Conservation (phyloP, 2,113 vertebrate genomes). For the Daubentonia madagascariensis region DNA sequence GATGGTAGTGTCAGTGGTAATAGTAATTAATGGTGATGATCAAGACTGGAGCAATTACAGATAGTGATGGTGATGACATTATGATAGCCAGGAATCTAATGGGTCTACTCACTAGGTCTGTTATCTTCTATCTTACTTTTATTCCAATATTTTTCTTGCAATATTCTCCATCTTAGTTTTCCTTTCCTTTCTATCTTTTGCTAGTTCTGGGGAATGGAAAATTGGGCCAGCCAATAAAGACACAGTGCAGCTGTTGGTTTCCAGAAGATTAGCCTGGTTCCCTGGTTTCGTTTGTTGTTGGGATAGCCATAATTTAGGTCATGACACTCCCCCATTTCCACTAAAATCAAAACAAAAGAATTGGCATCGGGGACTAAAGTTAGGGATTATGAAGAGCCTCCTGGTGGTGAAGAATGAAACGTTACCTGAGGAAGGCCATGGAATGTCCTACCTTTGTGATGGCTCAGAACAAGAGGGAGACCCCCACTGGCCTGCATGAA, state of each 20-base stretch:
- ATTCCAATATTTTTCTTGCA: neutral
- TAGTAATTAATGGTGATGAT: neutral
- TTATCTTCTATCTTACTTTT: neutral
- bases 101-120: neutral
- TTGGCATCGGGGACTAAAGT: neutral
- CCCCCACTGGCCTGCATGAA: neutral
- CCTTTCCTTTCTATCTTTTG: neutral
- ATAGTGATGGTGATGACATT: neutral
- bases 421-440: neutral
- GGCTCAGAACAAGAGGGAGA: neutral
- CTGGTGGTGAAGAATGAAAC: neutral
- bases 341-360: constrained; percentile 25
- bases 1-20: neutral
- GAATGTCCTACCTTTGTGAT: neutral
- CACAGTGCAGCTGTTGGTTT: neutral
- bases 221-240: neutral
- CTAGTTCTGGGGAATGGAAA: neutral
- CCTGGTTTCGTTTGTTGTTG: neutral
- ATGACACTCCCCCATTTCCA: neutral
- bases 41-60: neutral
- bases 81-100: neutral
- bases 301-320: neutral
- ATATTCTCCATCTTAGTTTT: neutral
- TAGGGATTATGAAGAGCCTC: neutral
- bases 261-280: neutral